Conservation (phyloP, 2,797 vertebrate species). For the Leuciscus waleckii region DNA sequence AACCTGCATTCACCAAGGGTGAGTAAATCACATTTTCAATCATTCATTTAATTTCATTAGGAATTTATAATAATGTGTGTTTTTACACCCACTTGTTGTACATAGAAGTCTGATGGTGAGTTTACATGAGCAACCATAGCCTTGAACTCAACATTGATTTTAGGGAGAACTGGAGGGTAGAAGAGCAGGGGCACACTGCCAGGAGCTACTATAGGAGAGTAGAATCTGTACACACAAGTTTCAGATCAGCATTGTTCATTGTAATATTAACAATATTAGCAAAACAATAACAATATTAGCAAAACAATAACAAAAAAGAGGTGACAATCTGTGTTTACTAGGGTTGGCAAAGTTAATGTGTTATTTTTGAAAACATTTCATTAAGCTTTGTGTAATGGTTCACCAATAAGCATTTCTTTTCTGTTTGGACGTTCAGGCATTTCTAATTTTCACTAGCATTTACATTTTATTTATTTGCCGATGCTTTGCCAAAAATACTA, state of each 20-base stretch:
- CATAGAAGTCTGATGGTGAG: constrained; percentile 77
- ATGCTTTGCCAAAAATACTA: too few species aligned
- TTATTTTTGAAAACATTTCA: not conserved
- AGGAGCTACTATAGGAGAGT: constrained; percentile 63
- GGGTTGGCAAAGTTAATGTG: not conserved
- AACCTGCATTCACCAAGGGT: constrained; percentile 62
- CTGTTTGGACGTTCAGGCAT: not conserved
- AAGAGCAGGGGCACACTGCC: constrained; percentile 64
- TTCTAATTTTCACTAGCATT: not conserved
- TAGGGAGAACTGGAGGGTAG: constrained; percentile 69
- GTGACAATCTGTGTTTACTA: not conserved
- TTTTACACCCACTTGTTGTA: constrained; percentile 65
- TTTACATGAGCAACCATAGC: constrained; percentile 77
- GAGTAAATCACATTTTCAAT: not conserved
- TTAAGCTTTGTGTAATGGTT: not conserved
- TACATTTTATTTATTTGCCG: too few species aligned
- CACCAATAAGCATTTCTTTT: not conserved
- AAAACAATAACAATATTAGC: not conserved
- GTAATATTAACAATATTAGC: not conserved
- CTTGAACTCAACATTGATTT: constrained; percentile 60
- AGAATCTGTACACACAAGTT: constrained; percentile 69
- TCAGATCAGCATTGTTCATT: not conserved
- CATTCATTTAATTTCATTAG: not conserved
- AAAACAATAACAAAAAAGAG: not conserved
- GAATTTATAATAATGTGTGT: not conserved